Evolutionary conservation across 1,140 invertebrate species (phyloP), one percentile per base, ranked within the genome.

Genomic region (Sycophila sp.): DNA sequence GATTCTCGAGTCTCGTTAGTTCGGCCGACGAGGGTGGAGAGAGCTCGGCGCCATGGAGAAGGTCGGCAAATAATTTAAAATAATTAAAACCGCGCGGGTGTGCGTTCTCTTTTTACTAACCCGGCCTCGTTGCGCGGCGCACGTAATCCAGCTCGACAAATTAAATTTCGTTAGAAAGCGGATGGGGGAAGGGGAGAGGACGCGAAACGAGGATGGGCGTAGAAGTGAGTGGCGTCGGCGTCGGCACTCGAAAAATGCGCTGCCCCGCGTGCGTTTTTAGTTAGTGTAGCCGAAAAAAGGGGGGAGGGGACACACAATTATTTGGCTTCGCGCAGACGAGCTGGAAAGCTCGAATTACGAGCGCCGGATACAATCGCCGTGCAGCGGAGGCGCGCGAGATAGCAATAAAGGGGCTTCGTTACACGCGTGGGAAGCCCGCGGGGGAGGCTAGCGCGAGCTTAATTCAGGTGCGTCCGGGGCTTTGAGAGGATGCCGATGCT

Each of bases 21-120:
- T 42, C 15, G 53, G 40, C 26, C 28, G 36, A 4, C 17, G 24
- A n/a, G n/a, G n/a, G n/a, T n/a, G n/a, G n/a, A n/a, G n/a, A n/a
- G n/a, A n/a, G n/a, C n/a, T n/a, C n/a, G n/a, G n/a, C n/a, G n/a
- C n/a, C n/a, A n/a, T 11, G 34, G 42, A 71, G 53, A 71, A 66
- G 36, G n/a, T 56, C 49, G 30, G 34, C 34, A 49, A 78, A 77
- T 77, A 77, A 77, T 78, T 78, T 75, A 73, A 74, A 75, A 75
- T 79, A 79, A 79, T 78, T 79, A 80, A 80, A 79, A 77, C 40
- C 63, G 17, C 69, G 24, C n/a, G n/a, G n/a, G n/a, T n/a, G n/a
- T n/a, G n/a, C n/a, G n/a, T n/a, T n/a, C n/a, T n/a, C n/a, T n/a
- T n/a, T n/a, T n/a, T n/a, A n/a, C n/a, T n/a, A n/a, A n/a, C n/a